Evolutionary conservation across 2,888 invertebrate species (phyloP).

Genomic region (Pherbina coryleti): DNA sequence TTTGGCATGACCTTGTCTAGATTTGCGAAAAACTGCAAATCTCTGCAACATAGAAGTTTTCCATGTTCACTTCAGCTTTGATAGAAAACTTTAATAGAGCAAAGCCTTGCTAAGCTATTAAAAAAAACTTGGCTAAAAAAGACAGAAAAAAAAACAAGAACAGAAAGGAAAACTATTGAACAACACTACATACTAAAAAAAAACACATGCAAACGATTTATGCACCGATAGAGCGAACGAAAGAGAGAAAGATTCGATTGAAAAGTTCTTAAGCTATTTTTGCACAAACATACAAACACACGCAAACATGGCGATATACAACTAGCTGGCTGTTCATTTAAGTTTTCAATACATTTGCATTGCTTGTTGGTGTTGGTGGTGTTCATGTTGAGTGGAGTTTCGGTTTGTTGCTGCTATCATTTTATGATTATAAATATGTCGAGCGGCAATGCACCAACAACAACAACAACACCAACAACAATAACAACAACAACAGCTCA

Average conservation of each 20-base stretch:
- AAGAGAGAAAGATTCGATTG: background rate
- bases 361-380: slow-evolving; percentile 14
- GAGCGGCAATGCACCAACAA: slow-evolving; percentile 14
- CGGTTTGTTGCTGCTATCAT: slow-evolving; percentile 34
- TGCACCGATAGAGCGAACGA: background rate
- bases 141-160: background rate
- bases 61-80: too few species aligned
- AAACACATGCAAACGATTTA: background rate
- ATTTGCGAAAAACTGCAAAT: too few species aligned
- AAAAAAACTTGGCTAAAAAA: too few species aligned
- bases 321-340: slow-evolving; percentile 8
- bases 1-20: too few species aligned
- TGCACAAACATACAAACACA: slow-evolving; percentile 16
- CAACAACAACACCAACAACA: slow-evolving; percentile 45
- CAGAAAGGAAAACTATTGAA: background rate
- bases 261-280: slow-evolving; percentile 13
- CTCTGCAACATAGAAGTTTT: too few species aligned
- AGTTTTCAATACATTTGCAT: slow-evolving; percentile 28
- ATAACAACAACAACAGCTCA: too few species aligned
- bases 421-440: slow-evolving; percentile 43
- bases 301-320: background rate
- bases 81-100: too few species aligned
- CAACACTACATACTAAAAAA: background rate
- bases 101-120: background rate
- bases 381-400: slow-evolving; percentile 42